Conservation (phyloP, 2,888 invertebrate species). For the Carabus problematicus region DNA sequence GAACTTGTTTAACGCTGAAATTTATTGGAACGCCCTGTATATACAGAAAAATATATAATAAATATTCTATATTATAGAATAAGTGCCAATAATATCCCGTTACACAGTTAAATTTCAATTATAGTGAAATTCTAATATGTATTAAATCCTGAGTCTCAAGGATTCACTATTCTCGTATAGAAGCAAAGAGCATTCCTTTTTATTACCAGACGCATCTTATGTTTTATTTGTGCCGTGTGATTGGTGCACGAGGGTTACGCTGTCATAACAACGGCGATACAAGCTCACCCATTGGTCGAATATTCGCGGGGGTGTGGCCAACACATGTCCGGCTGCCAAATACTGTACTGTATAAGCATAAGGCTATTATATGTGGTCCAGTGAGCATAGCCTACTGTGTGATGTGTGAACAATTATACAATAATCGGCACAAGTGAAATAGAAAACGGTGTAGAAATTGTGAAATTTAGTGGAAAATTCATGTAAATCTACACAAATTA, state of each 20-base stretch:
- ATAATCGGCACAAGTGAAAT: background rate
- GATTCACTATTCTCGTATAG: too few relatives aligned
- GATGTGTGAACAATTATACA: background rate
- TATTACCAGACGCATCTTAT: background rate
- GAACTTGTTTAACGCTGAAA: too few relatives aligned
- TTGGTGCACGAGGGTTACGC: constrained; percentile 13
- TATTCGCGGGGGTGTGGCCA: constrained; percentile 36
- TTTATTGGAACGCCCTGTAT: too few relatives aligned
- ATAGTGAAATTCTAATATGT: too few relatives aligned
- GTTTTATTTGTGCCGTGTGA: background rate
- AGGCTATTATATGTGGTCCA: constrained; percentile 35
- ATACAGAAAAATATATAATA: too few relatives aligned
- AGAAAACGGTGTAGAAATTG: too few relatives aligned
- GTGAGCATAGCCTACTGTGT: background rate
- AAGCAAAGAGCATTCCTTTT: background rate
- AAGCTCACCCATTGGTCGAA: constrained; percentile 21
- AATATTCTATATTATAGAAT: too few relatives aligned
- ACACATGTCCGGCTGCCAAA: constrained; percentile 17
- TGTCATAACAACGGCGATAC: constrained; percentile 31
- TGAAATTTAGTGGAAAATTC: too few relatives aligned
- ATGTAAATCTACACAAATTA: too few relatives aligned
- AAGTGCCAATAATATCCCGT: too few relatives aligned
- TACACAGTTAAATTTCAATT: too few relatives aligned
- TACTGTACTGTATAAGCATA: constrained; percentile 21
- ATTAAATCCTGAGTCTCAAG: too few relatives aligned